Percentiles rank a stretch among this genome's conserved stretches.
Conservation (phyloP, 1,140 invertebrate species). For the Macrobrachium nipponense region DNA sequence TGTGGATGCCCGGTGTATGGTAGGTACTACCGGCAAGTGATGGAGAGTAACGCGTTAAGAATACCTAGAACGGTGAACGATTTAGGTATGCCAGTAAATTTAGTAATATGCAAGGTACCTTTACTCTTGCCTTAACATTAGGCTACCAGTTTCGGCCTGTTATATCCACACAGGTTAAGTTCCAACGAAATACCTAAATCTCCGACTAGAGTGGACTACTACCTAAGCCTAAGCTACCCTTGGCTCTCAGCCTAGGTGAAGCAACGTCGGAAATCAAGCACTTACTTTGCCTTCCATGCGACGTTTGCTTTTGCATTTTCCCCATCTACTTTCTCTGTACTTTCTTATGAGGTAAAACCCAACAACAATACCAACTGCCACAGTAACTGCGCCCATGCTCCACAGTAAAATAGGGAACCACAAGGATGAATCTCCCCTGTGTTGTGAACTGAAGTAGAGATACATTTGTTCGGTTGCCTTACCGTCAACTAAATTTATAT, state of each 20-base stretch:
- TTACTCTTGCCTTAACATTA: no score
- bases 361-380: slow-evolving; percentile 55
- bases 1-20: no score
- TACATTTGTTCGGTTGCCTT: not conserved
- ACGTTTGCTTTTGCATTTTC: slow-evolving; percentile 50
- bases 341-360: slow-evolving; percentile 55
- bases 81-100: no score
- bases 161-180: no score
- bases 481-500: not conserved
- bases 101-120: no score
- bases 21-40: no score
- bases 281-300: slow-evolving; percentile 67
- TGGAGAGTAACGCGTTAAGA: no score
- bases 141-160: no score
- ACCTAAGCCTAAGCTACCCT: not conserved
- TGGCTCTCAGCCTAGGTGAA: no score
- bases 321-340: slow-evolving; percentile 56
- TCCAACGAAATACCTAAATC: not conserved
- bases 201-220: not conserved
- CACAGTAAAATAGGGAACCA: slow-evolving; percentile 26
- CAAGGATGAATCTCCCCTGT: slow-evolving; percentile 8
- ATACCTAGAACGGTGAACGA: no score
- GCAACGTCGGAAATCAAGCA: not conserved
- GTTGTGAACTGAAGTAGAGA: not conserved
- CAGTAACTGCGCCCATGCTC: slow-evolving; percentile 44